A percentile compares a stretch with the other conserved stretches of the same genome.
phyloP scores from a whole-genome alignment of 2,888 invertebrate genomes.

The Euplexia lucipara region DNA sequence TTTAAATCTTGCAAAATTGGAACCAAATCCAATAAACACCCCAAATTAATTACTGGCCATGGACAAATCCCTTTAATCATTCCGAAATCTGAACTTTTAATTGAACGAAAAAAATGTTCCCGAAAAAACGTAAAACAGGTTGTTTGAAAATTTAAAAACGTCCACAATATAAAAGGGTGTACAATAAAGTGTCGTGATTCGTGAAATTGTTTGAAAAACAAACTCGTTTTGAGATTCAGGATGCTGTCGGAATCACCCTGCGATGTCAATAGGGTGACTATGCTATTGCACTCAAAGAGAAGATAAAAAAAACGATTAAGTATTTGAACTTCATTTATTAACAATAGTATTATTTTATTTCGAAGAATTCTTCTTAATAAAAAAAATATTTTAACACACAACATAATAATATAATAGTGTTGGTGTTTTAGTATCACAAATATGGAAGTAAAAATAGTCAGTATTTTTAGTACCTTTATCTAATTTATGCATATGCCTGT shows the following conservation, averaged over 20 bases:
- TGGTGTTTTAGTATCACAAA: too few species aligned
- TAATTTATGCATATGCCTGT: too few species aligned
- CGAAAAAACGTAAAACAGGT: conserved; percentile 13
- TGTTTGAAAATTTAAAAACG: conserved; percentile 37
- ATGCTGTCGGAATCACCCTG: conserved; percentile 33
- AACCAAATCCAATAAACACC: conserved; percentile 35
- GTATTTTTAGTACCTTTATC: too few species aligned
- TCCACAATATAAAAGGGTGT: conserved; percentile 47
- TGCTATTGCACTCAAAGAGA: background rate
- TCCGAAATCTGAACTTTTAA: conserved; percentile 50
- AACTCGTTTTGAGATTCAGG: conserved; percentile 48
- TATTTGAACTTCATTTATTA: background rate
- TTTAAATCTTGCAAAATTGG: conserved; percentile 31
- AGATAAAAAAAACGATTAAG: background rate
- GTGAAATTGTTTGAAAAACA: conserved; percentile 61
- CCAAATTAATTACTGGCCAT: conserved; percentile 29
- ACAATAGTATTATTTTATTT: too few species aligned
- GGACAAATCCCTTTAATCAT: conserved; percentile 36
- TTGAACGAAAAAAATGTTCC: conserved; percentile 28
- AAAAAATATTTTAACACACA: too few species aligned
- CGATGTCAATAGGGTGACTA: conserved; percentile 39
- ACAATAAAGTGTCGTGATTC: conserved; percentile 55
- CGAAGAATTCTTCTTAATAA: too few species aligned
- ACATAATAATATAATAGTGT: too few species aligned
- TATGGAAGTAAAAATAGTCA: too few species aligned